A percentile compares a stretch with the other conserved stretches of the same genome.
phyloP scores from a whole-genome alignment of 1,140 invertebrate species.

The Eurosta solidaginis region DNA sequence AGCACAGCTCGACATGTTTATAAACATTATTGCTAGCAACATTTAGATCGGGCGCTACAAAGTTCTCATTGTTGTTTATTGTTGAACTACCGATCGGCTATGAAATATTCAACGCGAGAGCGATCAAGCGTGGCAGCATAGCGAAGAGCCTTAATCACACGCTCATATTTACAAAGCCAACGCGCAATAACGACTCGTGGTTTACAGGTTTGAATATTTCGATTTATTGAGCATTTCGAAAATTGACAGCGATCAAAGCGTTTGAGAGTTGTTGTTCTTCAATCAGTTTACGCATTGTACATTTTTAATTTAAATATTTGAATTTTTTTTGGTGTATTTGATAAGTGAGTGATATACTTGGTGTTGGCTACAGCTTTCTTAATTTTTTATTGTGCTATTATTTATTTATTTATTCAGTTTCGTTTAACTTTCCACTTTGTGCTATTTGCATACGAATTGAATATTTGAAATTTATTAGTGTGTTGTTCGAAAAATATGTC shows the following conservation, averaged over 20 bases:
- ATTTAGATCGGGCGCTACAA: not conserved
- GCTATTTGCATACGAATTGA: not conserved
- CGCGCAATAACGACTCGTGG: conserved; percentile 2
- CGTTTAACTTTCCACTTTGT: not conserved
- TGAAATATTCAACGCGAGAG: not conserved
- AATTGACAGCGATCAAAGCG: not conserved
- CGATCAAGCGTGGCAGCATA: not conserved
- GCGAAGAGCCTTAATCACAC: not conserved
- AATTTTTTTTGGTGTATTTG: not conserved
- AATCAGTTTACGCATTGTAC: not conserved
- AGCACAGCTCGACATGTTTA: not conserved
- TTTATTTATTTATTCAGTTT: not conserved
- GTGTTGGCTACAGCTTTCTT: not conserved
- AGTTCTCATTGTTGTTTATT: not conserved
- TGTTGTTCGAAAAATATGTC: not conserved
- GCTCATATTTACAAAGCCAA: not conserved
- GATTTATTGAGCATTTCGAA: conserved; percentile 11
- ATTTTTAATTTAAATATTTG: not conserved
- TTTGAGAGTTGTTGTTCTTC: not conserved
- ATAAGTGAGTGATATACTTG: not conserved
- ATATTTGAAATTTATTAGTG: not conserved
- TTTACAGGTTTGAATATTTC: conserved; percentile 2
- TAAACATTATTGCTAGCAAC: conserved; percentile 3
- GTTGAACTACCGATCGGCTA: not conserved
- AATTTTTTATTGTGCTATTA: not conserved